Evolutionary conservation across 2,113 vertebrate genomes (phyloP).

Genomic region (Platichthys stellatus): DNA sequence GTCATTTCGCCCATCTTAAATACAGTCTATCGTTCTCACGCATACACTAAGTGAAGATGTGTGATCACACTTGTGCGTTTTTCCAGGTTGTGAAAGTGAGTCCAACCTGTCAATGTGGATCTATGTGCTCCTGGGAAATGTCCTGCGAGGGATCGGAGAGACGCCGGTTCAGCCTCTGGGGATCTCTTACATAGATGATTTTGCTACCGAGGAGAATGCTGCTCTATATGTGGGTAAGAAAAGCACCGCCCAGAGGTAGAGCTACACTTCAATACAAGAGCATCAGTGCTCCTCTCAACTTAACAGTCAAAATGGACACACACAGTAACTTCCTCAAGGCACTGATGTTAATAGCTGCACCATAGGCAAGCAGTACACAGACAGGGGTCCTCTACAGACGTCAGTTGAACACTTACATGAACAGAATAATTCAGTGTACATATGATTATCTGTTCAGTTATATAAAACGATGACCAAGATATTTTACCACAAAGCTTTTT

Average conservation of each 20-base stretch:
- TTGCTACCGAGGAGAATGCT: constrained; percentile 89
- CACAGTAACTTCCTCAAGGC: neutral
- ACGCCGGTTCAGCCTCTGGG: constrained; percentile 91
- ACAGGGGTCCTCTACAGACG: neutral
- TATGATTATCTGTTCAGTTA: neutral
- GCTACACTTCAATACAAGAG: neutral
- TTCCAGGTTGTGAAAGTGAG: constrained; percentile 84
- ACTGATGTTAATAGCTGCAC: neutral
- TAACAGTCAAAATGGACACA: neutral
- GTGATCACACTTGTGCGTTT: neutral
- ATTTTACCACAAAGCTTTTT: too few species aligned
- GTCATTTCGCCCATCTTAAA: too few species aligned
- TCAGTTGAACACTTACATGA: neutral
- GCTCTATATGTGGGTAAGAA: constrained; percentile 92
- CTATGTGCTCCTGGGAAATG: constrained; percentile 89
- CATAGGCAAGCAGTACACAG: neutral
- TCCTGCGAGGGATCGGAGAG: constrained; percentile 92
- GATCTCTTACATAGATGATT: constrained; percentile 93
- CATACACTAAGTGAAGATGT: neutral
- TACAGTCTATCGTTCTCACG: neutral
- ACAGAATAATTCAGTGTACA: neutral
- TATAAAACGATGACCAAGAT: neutral
- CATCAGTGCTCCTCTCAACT: neutral
- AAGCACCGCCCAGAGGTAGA: neutral
- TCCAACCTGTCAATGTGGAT: constrained; percentile 90